Percentiles rank a stretch among this genome's conserved stretches.
Evolutionary conservation across 2,888 invertebrate genomes (phyloP).

Genomic region (Chironomus riparius): DNA sequence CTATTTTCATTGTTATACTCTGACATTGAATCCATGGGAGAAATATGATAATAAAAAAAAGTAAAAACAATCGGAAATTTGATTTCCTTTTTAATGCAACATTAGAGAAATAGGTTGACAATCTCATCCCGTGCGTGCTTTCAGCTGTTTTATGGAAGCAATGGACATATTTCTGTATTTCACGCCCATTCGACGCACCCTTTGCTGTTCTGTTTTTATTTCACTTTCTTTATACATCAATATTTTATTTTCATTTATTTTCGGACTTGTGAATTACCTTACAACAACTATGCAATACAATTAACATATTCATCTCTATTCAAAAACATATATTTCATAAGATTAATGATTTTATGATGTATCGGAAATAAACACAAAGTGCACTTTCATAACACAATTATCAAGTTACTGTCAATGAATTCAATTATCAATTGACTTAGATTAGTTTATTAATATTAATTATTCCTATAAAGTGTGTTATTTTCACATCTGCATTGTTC

Average conservation of each 20-base stretch:
- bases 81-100: neutral
- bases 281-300: neutral
- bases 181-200: neutral
- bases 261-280: neutral
- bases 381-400: neutral
- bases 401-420: neutral
- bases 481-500: neutral
- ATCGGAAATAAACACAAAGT: neutral
- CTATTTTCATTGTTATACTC: neutral
- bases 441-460: neutral
- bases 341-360: neutral
- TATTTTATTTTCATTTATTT: neutral
- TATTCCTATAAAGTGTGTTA: neutral
- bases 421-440: neutral
- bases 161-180: neutral
- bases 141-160: neutral
- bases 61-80: neutral
- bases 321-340: too few species aligned
- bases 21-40: too few species aligned
- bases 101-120: neutral
- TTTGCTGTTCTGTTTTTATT: neutral
- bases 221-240: neutral
- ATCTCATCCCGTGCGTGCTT: neutral
- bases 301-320: neutral
- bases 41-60: neutral